A percentile compares a stretch with the other conserved stretches of the same genome.
phyloP scores from a whole-genome alignment of 2,797 vertebrate genomes.

The Gymnoscopelus microlampas region DNA sequence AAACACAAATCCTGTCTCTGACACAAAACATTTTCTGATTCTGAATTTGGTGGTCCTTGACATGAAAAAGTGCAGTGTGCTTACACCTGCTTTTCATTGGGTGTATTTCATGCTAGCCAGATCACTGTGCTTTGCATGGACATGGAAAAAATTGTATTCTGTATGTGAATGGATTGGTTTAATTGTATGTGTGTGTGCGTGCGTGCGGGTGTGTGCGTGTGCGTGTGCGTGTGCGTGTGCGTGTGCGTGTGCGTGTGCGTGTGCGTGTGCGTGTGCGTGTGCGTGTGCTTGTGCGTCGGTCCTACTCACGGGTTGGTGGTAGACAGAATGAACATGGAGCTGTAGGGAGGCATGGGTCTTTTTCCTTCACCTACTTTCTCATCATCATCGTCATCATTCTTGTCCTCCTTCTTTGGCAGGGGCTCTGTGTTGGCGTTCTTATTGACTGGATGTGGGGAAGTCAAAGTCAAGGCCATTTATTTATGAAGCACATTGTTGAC shows the following conservation, averaged over 20 bases:
- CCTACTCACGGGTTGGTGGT: conserved; percentile 93
- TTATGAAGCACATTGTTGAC: too few relatives aligned
- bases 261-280: not conserved
- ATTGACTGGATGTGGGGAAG: conserved; percentile 81
- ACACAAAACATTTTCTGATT: too few relatives aligned
- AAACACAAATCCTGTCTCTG: too few relatives aligned
- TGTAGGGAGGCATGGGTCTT: conserved; percentile 95
- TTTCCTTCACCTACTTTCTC: conserved; percentile 87
- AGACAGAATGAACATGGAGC: conserved; percentile 95
- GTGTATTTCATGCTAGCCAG: too few relatives aligned
- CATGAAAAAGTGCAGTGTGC: not conserved
- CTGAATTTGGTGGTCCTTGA: too few relatives aligned
- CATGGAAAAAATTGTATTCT: not conserved
- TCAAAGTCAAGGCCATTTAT: too few relatives aligned
- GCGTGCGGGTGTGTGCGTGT: not conserved
- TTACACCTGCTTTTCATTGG: too few relatives aligned
- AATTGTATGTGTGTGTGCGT: not conserved
- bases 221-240: not conserved
- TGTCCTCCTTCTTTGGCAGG: conserved; percentile 91
- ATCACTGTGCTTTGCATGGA: too few relatives aligned
- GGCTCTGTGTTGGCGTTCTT: conserved; percentile 93
- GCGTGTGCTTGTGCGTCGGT: not conserved
- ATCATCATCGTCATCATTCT: conserved; percentile 87
- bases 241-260: not conserved
- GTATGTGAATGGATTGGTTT: not conserved